Evolutionary conservation across 2,113 vertebrate species (phyloP).

Genomic region (Corythoichthys haematopterus): DNA sequence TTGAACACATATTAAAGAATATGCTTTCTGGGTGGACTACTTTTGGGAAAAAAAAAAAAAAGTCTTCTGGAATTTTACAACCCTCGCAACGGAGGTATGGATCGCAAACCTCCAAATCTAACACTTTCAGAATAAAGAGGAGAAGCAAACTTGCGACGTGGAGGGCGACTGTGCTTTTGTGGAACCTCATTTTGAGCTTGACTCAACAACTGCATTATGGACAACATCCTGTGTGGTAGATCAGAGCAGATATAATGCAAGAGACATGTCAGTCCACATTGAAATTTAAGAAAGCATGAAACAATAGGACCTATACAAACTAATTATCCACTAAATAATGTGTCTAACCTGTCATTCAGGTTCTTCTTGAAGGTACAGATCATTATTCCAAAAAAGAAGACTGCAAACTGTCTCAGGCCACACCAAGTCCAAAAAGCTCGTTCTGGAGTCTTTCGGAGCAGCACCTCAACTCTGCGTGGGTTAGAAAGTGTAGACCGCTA

Average conservation of each 20-base stretch:
- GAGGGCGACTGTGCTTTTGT: background rate
- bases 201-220: conserved; percentile 24
- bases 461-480: conserved; percentile 38
- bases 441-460: conserved; percentile 6
- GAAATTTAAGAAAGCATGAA: background rate
- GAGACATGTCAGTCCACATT: background rate
- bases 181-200: background rate
- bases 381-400: conserved; percentile 33
- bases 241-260: background rate
- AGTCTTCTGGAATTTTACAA: background rate
- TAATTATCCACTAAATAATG: background rate
- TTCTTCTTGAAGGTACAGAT: conserved; percentile 41
- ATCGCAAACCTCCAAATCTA: no score
- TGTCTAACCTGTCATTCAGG: conserved; percentile 38
- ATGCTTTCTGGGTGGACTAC: background rate
- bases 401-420: conserved; percentile 12
- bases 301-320: background rate
- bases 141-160: background rate
- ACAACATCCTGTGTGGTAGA: conserved; percentile 39
- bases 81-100: background rate
- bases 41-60: background rate
- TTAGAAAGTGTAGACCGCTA: background rate
- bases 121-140: conserved; percentile 1
- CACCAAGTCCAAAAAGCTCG: conserved; percentile 42
- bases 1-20: background rate